Base-by-base conservation (phyloP, 2,113 vertebrate genomes). In the Tautogolabrus adspersus region DNA sequence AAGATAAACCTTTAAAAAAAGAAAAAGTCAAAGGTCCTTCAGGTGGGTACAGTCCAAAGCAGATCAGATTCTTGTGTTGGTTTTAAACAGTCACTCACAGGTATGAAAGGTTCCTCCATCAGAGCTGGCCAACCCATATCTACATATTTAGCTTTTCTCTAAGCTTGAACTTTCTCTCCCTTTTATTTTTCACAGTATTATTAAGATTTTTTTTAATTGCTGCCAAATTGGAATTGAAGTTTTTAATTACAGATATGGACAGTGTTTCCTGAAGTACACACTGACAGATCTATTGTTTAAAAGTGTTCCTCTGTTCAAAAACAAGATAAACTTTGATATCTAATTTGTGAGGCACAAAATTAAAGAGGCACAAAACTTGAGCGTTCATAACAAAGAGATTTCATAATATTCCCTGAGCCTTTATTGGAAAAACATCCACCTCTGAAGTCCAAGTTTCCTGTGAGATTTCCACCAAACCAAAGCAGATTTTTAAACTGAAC, bases 381-480 rank as follows among this genome's bases (percentile, higher is more conserved):
- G 18, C 23, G 16, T 52, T 26, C 59, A 72, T 80, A 87, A 90
- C 85, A 90, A 88, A 90, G 83, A 89, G 82, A 61, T 77, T 86
- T 80, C 54, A 77, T 84, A 83, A 88, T 83, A 86, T 85, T 88
- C 84, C 84, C 89, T 10, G 23, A 87, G 86, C 81, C 79, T 84
- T 84, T 40, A 47, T 58, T 70, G 73, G 77, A 79, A 72, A 84
- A 87, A 68, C 81, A 79, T 87, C 84, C 78, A 79, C 84, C 66
- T 85, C 84, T 79, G 86, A 86, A 75, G 86, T 84, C 79, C 81
- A 69, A 46, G 89, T 69, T 85, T 90, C 92, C 92, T 87, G 86
- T 55, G 92, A 82, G 90, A 85, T 52, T 58, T 81, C 73, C 70
- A 6, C 44, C 34, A 68, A 87, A 86, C 81, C 73, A 86, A 82